Base-by-base conservation (phyloP, 2,113 vertebrate species). In the Prietella phreatophila region DNA sequence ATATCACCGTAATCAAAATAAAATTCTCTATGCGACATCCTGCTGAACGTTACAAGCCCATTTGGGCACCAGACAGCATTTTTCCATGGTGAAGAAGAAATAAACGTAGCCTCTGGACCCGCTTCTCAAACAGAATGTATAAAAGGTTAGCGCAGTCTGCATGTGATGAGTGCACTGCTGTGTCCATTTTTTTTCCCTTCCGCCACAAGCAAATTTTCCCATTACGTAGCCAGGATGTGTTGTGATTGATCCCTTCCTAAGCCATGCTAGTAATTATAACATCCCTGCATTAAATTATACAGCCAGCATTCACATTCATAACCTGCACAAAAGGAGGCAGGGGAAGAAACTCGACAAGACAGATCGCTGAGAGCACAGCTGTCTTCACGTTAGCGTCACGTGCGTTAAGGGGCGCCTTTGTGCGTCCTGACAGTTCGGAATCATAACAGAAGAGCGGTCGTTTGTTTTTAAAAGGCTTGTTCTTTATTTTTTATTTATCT, bases 231-330 rank as follows among this genome's bases (percentile, higher is more conserved):
- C 67, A 60, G 87, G 63, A 83, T 69, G 83, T 83, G 90, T 88
- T 89, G 71, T 91, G 89, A 90, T 90, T 90, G 87, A 90, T 91
- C 73, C 83, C 14, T 89, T 73, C 85, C 25, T n/a, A 82, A 88
- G 88, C 86, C 84, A 85, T 86, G 85, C 85, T 83, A 87, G 88
- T 92, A 90, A 92, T 92, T 91, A 91, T 84, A 90, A 82, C 88
- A 83, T 42, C 82, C 85, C 86, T 60, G 89, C 88, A 91, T 90
- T 91, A 91, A 89, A 90, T 89, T 90, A 90, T 88, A 89, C 88
- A 87, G 86, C 85, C 39, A 56, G 58, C 87, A 58, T 85, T 76
- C 85, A 86, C 88, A 87, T 88, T 86, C 87, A 85, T 83, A 79
- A 83, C 88, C 71, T 78, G 84, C 76, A 85, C 78, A 88, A 69